These are phyloP conservation scores for Balanococcus diminutus DNA, from an alignment of 2,888 invertebrate genomes.

Conservation along the genomic window DNA sequence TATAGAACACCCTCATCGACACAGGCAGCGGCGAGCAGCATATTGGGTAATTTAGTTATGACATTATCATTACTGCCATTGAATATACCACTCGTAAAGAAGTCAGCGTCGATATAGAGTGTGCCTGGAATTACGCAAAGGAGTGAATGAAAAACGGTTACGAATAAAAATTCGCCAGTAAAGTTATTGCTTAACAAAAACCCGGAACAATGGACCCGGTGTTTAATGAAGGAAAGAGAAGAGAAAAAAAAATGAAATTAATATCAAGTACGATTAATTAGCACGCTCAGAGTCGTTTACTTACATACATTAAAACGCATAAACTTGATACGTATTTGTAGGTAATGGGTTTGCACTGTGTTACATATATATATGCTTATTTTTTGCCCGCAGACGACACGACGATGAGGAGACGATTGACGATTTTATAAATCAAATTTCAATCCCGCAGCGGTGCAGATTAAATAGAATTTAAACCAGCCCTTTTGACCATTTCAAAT, in stretches of 20 bases:
- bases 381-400: too few species aligned
- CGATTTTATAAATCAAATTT: too few species aligned
- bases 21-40: background rate
- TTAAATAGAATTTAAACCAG: conserved; percentile 17
- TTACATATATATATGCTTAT: too few species aligned
- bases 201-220: background rate
- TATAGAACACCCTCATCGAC: background rate
- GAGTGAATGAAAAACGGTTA: background rate
- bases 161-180: background rate
- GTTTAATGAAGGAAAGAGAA: background rate
- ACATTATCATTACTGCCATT: background rate
- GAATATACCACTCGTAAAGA: background rate
- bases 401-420: too few species aligned
- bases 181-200: conserved; percentile 14
- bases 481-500: conserved; percentile 15
- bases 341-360: too few species aligned
- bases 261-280: background rate
- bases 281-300: background rate
- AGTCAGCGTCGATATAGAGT: background rate
- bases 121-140: background rate
- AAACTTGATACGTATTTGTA: background rate
- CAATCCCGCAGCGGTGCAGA: too few species aligned
- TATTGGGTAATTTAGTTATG: conserved; percentile 23
- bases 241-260: background rate
- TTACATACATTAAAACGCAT: background rate